These are phyloP conservation scores for Notothenia rossii DNA, from an alignment of 2,113 vertebrate species.

Conservation along the genomic window DNA sequence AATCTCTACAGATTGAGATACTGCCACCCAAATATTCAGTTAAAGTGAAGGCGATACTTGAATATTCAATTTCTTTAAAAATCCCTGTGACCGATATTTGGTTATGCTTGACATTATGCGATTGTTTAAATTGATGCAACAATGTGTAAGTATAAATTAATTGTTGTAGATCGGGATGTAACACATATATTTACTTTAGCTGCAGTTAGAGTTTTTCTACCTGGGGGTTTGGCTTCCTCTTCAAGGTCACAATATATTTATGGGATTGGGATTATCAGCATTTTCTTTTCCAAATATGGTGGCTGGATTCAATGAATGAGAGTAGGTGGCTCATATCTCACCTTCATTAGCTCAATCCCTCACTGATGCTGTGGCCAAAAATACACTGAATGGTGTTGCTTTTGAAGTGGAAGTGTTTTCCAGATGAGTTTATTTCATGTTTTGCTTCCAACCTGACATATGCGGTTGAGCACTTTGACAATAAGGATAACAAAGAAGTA, in stretches of 20 bases:
- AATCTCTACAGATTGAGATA: too few species aligned
- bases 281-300: not conserved
- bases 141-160: not conserved
- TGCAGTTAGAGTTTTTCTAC: too few species aligned
- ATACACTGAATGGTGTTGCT: constrained; percentile 9
- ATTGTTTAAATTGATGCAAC: not conserved
- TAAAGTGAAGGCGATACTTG: too few species aligned
- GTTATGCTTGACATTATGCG: too few species aligned
- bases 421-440: not conserved
- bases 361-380: not conserved
- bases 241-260: not conserved
- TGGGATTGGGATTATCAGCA: not conserved
- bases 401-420: constrained; percentile 26
- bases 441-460: constrained; percentile 26
- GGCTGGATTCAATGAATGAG: constrained; percentile 11
- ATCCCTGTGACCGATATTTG: too few species aligned
- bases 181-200: not conserved
- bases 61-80: too few species aligned
- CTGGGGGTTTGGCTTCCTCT: not conserved
- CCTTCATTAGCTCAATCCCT: constrained; percentile 27
- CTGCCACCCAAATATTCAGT: too few species aligned
- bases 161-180: not conserved
- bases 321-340: not conserved
- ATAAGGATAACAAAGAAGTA: constrained; percentile 23
- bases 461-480: constrained; percentile 17